Evolutionary conservation across 2,888 invertebrate genomes (phyloP).

Genomic region (Apamea anceps): DNA sequence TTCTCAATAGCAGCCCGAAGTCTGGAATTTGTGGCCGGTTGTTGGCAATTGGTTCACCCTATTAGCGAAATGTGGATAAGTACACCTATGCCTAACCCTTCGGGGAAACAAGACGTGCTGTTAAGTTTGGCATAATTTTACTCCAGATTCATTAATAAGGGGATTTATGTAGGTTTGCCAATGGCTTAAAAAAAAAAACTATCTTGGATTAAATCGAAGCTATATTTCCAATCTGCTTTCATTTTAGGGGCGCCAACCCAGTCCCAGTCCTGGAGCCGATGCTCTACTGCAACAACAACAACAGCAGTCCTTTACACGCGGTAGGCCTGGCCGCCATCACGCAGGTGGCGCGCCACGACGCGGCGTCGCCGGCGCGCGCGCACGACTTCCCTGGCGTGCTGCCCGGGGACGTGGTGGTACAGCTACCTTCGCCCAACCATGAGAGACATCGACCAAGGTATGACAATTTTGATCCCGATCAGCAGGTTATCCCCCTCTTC

Average conservation of each 20-base stretch:
- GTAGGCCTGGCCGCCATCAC: constrained; percentile 95
- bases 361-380: constrained; percentile 72
- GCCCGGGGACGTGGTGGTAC: constrained; percentile 88
- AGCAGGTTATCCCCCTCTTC: not conserved
- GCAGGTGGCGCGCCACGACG: constrained; percentile 92
- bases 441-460: constrained; percentile 76
- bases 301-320: constrained; percentile 92
- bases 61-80: not conserved
- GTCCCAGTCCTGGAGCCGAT: constrained; percentile 82
- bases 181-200: not conserved
- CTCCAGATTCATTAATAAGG: not conserved
- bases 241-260: constrained; percentile 78
- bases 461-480: not conserved
- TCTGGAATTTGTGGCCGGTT: not conserved
- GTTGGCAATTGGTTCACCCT: not conserved
- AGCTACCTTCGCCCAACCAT: constrained; percentile 85
- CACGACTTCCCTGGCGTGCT: constrained; percentile 88
- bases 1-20: not conserved
- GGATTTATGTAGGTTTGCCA: not conserved
- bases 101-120: not conserved
- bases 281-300: constrained; percentile 89
- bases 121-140: not conserved
- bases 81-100: not conserved
- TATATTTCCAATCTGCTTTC: not conserved
- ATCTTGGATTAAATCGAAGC: not conserved